Percentiles rank a stretch among this genome's conserved stretches.
These are phyloP conservation scores for Drosophila lutescens DNA, from an alignment of 2,888 invertebrate species.

Conservation along the genomic window DNA sequence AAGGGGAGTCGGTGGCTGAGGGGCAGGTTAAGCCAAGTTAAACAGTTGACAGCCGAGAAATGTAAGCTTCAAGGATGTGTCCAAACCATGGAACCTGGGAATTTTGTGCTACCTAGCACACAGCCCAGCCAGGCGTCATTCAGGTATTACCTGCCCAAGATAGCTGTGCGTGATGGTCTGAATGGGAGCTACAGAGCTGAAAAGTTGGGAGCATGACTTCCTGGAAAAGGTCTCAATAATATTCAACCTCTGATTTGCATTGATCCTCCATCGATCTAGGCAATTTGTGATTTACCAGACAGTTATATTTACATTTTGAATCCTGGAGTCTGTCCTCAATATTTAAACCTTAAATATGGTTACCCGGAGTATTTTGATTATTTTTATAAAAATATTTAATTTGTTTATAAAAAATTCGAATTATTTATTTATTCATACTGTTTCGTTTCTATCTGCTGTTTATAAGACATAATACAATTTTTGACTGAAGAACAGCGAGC, in stretches of 20 bases:
- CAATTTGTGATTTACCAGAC: neutral
- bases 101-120: conserved; percentile 14
- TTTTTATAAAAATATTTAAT: no score
- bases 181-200: neutral
- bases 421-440: neutral
- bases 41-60: conserved; percentile 81
- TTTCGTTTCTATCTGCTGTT: neutral
- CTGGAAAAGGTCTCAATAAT: conserved; percentile 8
- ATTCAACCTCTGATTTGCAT: neutral
- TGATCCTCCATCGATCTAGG: neutral
- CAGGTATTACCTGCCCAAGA: conserved; percentile 22
- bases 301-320: neutral
- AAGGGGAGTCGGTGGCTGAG: conserved; percentile 16
- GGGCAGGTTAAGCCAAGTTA: conserved; percentile 57
- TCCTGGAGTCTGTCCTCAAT: no score
- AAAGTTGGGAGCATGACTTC: neutral
- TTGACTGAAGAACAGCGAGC: neutral
- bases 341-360: no score
- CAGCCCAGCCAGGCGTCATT: conserved; percentile 2
- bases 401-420: no score
- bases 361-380: no score
- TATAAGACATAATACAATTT: neutral
- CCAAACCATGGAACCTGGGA: conserved; percentile 45
- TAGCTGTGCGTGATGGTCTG: conserved; percentile 19
- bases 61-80: conserved; percentile 78